A percentile compares a stretch with the other conserved stretches of the same genome.
Evolutionary conservation across 1,140 invertebrate genomes (phyloP).

Genomic region (Macrotrachela quadricornifera): DNA sequence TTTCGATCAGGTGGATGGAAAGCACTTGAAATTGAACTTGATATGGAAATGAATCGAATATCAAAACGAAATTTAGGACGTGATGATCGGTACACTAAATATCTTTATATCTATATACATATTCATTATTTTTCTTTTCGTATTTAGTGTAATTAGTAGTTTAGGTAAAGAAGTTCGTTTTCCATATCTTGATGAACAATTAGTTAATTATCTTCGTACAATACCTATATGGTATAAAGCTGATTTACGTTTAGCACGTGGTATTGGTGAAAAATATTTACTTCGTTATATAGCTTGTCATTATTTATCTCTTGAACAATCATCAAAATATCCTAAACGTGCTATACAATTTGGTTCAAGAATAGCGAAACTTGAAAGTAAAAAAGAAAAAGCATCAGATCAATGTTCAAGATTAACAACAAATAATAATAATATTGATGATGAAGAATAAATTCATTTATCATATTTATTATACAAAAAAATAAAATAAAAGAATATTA

Average conservation of each 20-base stretch:
- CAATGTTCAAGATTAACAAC: conserved; percentile 22
- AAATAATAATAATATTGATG: neutral
- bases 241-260: conserved; percentile 36
- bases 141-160: conserved; percentile 30
- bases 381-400: conserved; percentile 64
- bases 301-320: conserved; percentile 42
- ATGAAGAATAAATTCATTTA: too few relatives aligned
- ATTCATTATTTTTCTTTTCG: neutral
- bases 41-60: conserved; percentile 56
- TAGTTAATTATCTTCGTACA: conserved; percentile 48
- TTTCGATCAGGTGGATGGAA: conserved; percentile 40
- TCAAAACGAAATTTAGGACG: conserved; percentile 72
- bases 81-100: conserved; percentile 52
- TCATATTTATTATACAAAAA: too few relatives aligned
- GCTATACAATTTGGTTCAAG: conserved; percentile 93
- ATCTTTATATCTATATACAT: neutral
- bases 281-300: conserved; percentile 49
- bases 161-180: conserved; percentile 40
- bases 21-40: conserved; percentile 45
- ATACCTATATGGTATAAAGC: conserved; percentile 55
- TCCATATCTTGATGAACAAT: conserved; percentile 79
- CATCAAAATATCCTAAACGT: conserved; percentile 54
- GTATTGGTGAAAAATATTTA: conserved; percentile 77
- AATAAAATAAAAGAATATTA: too few relatives aligned
- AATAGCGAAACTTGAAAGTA: conserved; percentile 56